Conservation (phyloP, 2,113 vertebrate genomes). For the Nycticorax nycticorax region DNA sequence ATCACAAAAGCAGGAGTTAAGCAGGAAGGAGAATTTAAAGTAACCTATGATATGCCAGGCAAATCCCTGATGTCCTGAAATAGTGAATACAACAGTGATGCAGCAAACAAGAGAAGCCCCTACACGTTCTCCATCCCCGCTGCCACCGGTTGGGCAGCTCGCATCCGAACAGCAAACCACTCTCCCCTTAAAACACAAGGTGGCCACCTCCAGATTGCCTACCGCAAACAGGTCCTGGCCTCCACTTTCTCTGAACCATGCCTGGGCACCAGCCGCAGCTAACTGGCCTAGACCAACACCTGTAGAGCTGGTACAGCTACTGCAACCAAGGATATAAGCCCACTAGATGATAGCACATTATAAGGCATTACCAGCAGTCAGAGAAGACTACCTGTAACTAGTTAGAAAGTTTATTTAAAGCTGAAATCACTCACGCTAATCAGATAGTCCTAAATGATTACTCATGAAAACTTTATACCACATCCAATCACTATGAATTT, state of each 20-base stretch:
- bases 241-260: rapidly evolving
- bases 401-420: not conserved
- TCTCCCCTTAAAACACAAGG: not conserved
- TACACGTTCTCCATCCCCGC: not conserved
- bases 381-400: not conserved
- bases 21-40: not conserved
- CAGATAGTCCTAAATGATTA: not conserved
- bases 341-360: not conserved
- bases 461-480: not conserved
- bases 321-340: too few relatives aligned
- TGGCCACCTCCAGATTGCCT: not conserved
- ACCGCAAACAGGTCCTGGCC: not conserved
- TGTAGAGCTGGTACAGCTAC: not conserved
- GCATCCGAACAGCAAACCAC: not conserved
- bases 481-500: not conserved
- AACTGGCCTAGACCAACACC: not conserved
- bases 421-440: not conserved
- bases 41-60: not conserved
- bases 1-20: not conserved
- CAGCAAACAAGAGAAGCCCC: not conserved
- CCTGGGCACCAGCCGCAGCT: not conserved
- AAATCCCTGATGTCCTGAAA: not conserved
- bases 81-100: not conserved
- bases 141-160: not conserved
- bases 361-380: not conserved